A percentile compares a stretch with the other conserved stretches of the same genome.
phyloP scores from a whole-genome alignment of 2,797 vertebrate genomes.

The Acanthurus tractus region DNA sequence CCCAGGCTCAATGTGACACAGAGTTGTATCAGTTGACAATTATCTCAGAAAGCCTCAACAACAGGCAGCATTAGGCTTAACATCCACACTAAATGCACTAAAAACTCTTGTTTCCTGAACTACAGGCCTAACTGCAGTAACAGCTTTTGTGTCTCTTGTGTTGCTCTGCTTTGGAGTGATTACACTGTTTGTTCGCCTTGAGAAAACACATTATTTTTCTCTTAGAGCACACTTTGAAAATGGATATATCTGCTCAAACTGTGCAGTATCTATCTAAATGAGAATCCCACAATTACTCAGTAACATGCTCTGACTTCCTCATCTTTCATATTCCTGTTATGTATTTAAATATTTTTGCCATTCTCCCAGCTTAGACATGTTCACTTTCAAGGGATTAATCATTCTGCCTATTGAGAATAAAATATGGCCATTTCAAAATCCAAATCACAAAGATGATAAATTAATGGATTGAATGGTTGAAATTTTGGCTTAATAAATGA shows the following conservation, averaged over 20 bases:
- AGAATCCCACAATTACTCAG: conserved; percentile 12
- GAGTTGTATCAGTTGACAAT: conserved; percentile 20
- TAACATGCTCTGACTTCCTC: neutral
- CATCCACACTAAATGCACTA: conserved; percentile 19
- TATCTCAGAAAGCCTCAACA: conserved; percentile 26
- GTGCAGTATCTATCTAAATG: conserved; percentile 12
- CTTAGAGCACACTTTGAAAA: conserved; percentile 28
- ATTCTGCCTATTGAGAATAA: too few species aligned
- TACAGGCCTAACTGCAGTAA: neutral
- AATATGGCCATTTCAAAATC: neutral
- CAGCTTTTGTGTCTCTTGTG: conserved; percentile 17
- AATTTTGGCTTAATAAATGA: neutral
- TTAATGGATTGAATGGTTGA: neutral
- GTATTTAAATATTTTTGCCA: neutral
- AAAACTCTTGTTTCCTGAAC: neutral
- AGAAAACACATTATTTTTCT: conserved; percentile 1
- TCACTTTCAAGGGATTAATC: neutral
- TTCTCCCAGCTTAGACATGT: neutral
- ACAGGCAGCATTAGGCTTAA: conserved; percentile 38
- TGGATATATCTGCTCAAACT: conserved; percentile 25
- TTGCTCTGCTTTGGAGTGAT: conserved; percentile 34
- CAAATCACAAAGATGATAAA: neutral
- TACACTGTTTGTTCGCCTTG: conserved; percentile 24
- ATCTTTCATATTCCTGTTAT: conserved; percentile 3
- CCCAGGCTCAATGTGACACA: conserved; percentile 11